Conservation (phyloP, 1,140 invertebrate species). For the Pentalonia nigronervosa region DNA sequence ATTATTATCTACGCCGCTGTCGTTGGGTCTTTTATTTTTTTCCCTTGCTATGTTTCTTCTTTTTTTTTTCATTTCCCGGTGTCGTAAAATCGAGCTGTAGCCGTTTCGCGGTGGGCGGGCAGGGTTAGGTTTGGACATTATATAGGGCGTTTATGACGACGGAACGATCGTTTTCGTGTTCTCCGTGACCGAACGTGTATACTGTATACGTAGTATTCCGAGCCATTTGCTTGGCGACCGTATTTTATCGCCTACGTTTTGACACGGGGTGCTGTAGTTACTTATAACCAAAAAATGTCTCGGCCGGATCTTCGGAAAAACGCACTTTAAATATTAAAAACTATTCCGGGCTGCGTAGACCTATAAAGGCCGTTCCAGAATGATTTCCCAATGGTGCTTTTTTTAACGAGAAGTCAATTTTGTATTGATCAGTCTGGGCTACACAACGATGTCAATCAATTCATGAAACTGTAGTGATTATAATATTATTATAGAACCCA, state of each 20-base stretch:
- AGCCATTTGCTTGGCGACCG: constrained; percentile 38
- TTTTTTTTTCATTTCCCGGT: background rate
- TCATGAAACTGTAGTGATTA: background rate
- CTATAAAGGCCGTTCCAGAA: background rate
- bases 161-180: constrained; percentile 45
- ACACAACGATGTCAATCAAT: background rate
- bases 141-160: constrained; percentile 43
- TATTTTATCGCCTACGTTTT: constrained; percentile 35
- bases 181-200: background rate
- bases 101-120: background rate
- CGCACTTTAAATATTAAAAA: constrained; percentile 38
- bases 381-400: constrained; percentile 29
- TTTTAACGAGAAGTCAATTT: constrained; percentile 10
- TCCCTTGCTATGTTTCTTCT: background rate
- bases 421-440: background rate
- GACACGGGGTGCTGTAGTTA: background rate
- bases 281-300: constrained; percentile 13
- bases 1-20: background rate
- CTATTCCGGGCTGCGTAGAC: background rate
- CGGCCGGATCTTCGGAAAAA: background rate
- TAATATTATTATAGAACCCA: background rate
- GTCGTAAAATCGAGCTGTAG: constrained; percentile 40
- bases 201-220: constrained; percentile 1
- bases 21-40: constrained; percentile 16
- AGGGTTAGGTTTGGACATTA: background rate